Evolutionary conservation across 53 echinoderm and acorn worm species (phyloP).

Genomic region (Henricia sp.): DNA sequence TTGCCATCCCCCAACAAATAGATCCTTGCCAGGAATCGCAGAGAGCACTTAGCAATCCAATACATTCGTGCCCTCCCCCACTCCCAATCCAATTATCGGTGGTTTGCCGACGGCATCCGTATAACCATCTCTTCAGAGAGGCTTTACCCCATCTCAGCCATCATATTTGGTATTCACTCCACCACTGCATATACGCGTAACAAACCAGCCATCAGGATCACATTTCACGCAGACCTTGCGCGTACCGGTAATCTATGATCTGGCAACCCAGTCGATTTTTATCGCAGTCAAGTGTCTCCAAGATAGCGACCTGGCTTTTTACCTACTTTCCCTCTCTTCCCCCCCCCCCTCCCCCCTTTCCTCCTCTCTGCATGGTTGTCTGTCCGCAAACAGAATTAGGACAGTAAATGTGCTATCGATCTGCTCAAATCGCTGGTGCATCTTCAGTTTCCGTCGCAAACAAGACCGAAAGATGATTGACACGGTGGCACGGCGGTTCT

Average conservation of each 20-base stretch:
- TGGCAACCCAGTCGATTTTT: conserved; percentile 41
- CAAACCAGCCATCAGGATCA: not conserved
- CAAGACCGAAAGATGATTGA: conserved; percentile 42
- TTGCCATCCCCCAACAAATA: too few species aligned
- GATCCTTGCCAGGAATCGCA: too few species aligned
- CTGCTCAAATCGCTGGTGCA: conserved; percentile 18
- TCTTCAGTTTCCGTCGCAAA: conserved; percentile 46
- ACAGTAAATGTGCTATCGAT: conserved; percentile 50
- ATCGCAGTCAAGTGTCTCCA: conserved; percentile 47
- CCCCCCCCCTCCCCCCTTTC: not conserved
- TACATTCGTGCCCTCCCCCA: too few species aligned
- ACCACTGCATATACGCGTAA: not conserved
- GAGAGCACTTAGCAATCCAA: too few species aligned
- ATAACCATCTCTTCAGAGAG: conserved; percentile 14
- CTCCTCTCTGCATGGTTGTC: not conserved
- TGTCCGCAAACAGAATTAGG: conserved; percentile 32
- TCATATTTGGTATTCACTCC: conserved; percentile 40
- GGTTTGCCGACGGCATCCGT: not conserved
- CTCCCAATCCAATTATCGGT: not conserved
- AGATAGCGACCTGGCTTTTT: conserved; percentile 1
- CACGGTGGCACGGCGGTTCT: not conserved
- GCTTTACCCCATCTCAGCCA: not conserved
- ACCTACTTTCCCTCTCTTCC: not conserved
- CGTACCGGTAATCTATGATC: conserved; percentile 6
- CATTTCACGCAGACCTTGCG: conserved; percentile 5